Evolutionary conservation across 2,113 vertebrate species (phyloP).

Genomic region (Psophia crepitans): DNA sequence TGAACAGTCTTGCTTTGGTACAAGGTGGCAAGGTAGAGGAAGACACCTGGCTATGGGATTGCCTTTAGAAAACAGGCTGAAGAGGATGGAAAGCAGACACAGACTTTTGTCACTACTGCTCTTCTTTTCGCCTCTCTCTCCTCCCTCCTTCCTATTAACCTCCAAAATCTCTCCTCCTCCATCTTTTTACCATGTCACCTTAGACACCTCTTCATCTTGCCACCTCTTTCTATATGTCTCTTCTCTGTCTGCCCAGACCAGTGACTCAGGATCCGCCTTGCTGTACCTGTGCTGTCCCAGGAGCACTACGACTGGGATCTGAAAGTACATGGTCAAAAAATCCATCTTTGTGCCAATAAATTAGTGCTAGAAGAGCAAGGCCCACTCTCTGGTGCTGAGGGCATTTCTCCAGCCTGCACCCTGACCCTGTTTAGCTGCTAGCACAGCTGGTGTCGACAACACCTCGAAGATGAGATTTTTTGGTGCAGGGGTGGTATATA

Average conservation of each 20-base stretch:
- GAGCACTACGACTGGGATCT: background rate
- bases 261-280: background rate
- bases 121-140: background rate
- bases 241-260: rapidly evolving
- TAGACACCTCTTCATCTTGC: background rate
- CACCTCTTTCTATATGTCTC: background rate
- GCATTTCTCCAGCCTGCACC: background rate
- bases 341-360: background rate
- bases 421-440: background rate
- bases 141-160: background rate
- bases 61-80: background rate
- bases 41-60: background rate
- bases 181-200: background rate
- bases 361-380: background rate
- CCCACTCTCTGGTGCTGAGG: background rate
- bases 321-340: background rate
- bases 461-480: background rate
- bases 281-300: background rate
- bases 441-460: background rate
- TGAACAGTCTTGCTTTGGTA: background rate
- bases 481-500: background rate
- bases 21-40: background rate
- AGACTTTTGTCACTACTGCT: background rate
- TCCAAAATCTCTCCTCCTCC: background rate
- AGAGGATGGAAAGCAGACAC: background rate